A percentile compares a stretch with the other conserved stretches of the same genome.
phyloP scores from a whole-genome alignment of 2,888 invertebrate species.

The Apodemia zela region DNA sequence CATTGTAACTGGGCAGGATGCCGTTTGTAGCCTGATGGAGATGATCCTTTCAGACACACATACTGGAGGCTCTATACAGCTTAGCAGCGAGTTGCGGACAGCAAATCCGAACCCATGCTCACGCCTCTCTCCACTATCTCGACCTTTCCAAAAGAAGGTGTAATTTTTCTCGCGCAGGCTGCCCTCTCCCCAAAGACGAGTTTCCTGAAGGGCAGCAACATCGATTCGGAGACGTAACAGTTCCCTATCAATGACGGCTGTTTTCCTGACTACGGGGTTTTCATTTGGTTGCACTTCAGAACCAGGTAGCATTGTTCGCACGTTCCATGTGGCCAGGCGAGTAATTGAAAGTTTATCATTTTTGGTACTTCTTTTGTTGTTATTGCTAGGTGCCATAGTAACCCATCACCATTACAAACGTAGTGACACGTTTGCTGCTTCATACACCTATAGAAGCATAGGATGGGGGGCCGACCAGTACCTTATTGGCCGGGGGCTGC shows the following conservation, averaged over 20 bases:
- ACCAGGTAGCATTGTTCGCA: not conserved
- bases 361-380: too few relatives aligned
- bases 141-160: not conserved
- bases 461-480: slow-evolving; percentile 15
- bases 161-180: not conserved
- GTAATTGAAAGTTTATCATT: too few relatives aligned
- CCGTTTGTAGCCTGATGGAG: too few relatives aligned
- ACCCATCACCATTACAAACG: not conserved
- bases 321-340: not conserved
- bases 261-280: not conserved
- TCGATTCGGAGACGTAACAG: not conserved
- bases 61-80: not conserved
- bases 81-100: not conserved
- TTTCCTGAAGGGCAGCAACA: not conserved
- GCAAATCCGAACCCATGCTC: not conserved
- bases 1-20: too few relatives aligned
- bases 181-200: not conserved
- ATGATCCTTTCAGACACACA: not conserved
- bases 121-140: not conserved
- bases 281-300: too few relatives aligned
- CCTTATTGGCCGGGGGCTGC: slow-evolving; percentile 13
- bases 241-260: not conserved
- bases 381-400: too few relatives aligned
- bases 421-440: not conserved
- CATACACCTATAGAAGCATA: not conserved